phyloP scores from a whole-genome alignment of 1,140 invertebrate species.

The Sipha flava region DNA sequence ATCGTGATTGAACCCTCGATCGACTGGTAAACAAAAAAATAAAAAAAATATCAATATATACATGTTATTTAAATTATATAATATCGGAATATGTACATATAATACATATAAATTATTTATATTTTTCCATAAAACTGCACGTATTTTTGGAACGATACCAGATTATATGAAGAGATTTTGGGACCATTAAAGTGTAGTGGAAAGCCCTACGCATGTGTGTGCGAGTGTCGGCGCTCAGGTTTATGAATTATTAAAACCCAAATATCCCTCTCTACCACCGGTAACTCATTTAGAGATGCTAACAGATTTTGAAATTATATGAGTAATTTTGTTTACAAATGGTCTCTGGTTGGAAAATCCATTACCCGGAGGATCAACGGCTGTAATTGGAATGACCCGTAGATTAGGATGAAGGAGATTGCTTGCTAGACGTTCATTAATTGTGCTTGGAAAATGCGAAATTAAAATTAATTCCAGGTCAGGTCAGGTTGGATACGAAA shows the following conservation, averaged over 20 bases:
- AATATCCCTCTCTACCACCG: background rate
- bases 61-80: background rate
- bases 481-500: slow-evolving; percentile 20
- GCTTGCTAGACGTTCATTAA: slow-evolving; percentile 19
- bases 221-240: background rate
- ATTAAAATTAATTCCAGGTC: slow-evolving; percentile 27
- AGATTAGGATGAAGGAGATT: slow-evolving; percentile 18
- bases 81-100: background rate
- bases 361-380: slow-evolving; percentile 26
- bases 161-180: slow-evolving; percentile 23
- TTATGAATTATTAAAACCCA: slow-evolving; percentile 30
- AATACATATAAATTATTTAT: slow-evolving; percentile 18
- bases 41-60: background rate
- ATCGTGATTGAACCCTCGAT: slow-evolving; percentile 27
- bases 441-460: slow-evolving; percentile 13
- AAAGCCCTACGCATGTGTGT: background rate
- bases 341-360: slow-evolving; percentile 2
- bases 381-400: slow-evolving; percentile 29
- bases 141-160: slow-evolving; percentile 27
- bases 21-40: slow-evolving; percentile 8
- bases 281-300: slow-evolving; percentile 24
- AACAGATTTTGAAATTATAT: slow-evolving; percentile 31
- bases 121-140: slow-evolving; percentile 24
- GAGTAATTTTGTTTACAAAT: slow-evolving; percentile 31
- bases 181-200: slow-evolving; percentile 28